Evolutionary conservation across 92 coral and sea anemone species (phyloP).

Genomic region (Zoanthus sociatus): DNA sequence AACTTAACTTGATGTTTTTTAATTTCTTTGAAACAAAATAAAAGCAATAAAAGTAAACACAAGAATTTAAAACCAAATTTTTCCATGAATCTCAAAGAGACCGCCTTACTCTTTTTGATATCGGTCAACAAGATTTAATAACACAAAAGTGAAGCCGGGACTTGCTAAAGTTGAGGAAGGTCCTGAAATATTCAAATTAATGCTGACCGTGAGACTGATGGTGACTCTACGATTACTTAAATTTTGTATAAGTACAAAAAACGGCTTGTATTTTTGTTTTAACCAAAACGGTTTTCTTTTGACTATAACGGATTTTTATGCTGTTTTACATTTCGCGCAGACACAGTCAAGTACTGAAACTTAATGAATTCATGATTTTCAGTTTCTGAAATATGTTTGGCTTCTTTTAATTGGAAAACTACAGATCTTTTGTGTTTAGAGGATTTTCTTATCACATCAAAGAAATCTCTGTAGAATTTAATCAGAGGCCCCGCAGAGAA

Average conservation of each 20-base stretch:
- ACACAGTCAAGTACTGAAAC: not conserved
- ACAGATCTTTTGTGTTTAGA: not conserved
- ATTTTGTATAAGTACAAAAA: too few relatives aligned
- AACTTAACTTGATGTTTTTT: not conserved
- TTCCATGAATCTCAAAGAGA: conserved; percentile 23
- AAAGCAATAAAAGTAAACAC: not conserved
- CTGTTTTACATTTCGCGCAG: too few relatives aligned
- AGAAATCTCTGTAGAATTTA: conserved; percentile 3
- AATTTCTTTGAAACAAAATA: conserved; percentile 13
- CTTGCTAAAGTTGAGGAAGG: not conserved
- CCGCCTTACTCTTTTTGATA: conserved; percentile 8
- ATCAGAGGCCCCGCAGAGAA: conserved; percentile 35
- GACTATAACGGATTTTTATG: not conserved
- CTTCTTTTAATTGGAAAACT: not conserved
- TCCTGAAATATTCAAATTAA: too few relatives aligned
- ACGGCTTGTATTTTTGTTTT: too few relatives aligned
- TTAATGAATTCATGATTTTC: not conserved
- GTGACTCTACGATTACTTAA: too few relatives aligned
- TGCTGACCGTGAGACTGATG: too few relatives aligned
- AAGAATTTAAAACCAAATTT: not conserved
- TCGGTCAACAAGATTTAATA: not conserved
- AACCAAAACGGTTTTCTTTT: too few relatives aligned
- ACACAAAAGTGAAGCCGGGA: too few relatives aligned
- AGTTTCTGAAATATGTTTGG: not conserved
- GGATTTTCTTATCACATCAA: not conserved